Base-by-base conservation (phyloP, 2,888 invertebrate genomes). In the Endomychus coccineus region DNA sequence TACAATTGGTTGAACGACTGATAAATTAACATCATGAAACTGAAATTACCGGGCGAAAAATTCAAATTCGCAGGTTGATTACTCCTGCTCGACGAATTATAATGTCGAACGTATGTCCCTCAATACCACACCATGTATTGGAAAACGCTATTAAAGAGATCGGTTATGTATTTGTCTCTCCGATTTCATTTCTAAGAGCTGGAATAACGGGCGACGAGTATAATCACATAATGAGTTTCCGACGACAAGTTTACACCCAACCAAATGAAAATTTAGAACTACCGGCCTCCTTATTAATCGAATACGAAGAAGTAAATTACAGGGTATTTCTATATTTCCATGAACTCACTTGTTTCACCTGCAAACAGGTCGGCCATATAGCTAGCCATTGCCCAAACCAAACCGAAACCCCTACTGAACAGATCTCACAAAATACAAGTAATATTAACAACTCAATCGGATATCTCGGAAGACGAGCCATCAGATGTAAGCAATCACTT, bases 41-140 rank as follows among this genome's bases (percentile, higher is more conserved):
- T 2, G 12, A 9, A 24, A 39, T 52, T 9, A 19, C 27, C 6
- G 36, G 41, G 7, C 16, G 16, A 9, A 10, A 16, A 5, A 19
- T 44, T 4, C 11, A 17, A 30, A 41, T 44, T 3, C 30, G 44
- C 17, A 40, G 43, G 21, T 36, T 50, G n/a, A 42, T 53, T 4
- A 46, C 45, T 7, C 42, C 43, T 16, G 36, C 50, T 4, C 36
- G 43, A 23, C 36, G 49, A 24, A 27, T 52, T 16, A 36, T 53
- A 9, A 27, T 55, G 1, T 52, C 53, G 10, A 53, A 51, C 34
- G 52, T 52, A 1, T 41, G 39, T 30, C 49, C 42, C 12, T 32
- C 44, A 3, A 51, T 51, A 12, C 48, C 44, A 6, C 46, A 50
- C 17, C 10, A 34, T 1, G 4, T 36, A 11, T 9, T 44, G 6